Conservation (phyloP, 2,797 vertebrate genomes). For the Arvicola amphibius region DNA sequence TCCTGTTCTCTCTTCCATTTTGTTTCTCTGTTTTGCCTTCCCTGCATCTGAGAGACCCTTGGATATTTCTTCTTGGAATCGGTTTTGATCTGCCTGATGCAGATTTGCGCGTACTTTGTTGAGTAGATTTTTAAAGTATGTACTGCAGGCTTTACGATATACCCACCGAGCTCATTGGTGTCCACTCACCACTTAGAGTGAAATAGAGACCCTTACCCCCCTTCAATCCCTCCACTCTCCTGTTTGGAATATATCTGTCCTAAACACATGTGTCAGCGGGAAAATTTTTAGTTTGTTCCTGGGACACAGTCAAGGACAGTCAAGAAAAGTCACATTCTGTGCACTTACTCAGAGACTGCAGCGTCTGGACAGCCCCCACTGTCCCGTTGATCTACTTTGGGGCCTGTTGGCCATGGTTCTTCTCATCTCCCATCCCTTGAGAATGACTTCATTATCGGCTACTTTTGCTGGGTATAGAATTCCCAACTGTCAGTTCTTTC, state of each 20-base stretch:
- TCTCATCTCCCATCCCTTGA: background rate
- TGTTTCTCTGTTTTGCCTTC: background rate
- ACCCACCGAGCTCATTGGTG: too few species aligned
- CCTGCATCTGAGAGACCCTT: background rate
- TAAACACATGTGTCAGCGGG: background rate
- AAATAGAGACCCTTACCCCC: background rate
- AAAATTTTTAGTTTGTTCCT: background rate
- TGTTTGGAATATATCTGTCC: background rate
- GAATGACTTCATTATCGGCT: background rate
- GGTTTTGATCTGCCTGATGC: background rate
- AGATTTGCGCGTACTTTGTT: background rate
- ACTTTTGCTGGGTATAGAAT: background rate
- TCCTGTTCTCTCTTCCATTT: background rate
- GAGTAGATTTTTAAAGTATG: background rate
- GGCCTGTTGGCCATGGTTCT: background rate
- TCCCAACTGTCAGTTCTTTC: background rate
- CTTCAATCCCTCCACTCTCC: background rate
- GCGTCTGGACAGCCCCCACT: background rate
- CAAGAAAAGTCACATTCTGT: background rate
- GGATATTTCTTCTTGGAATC: background rate
- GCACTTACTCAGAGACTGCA: fast-evolving
- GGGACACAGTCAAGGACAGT: background rate
- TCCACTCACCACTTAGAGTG: background rate
- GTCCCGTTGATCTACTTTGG: background rate
- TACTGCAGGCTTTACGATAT: background rate